Percentiles rank a stretch among this genome's conserved stretches.
Conservation (phyloP, 1,140 invertebrate genomes). For the Drosophila pseudoobscura region DNA sequence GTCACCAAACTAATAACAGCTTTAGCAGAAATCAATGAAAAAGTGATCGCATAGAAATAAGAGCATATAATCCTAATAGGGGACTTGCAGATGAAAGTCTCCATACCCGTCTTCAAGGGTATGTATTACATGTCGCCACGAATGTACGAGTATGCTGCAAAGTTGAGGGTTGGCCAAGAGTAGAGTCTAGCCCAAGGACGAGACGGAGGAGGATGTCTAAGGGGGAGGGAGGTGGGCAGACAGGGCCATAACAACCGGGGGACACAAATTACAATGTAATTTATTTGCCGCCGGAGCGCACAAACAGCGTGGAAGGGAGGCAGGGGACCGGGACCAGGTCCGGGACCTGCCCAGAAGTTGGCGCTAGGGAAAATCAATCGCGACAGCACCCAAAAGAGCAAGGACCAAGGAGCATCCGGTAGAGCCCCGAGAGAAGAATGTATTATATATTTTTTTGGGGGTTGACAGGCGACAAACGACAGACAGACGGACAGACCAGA, state of each 20-base stretch:
- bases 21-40: too few relatives aligned
- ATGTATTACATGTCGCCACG: background rate
- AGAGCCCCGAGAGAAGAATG: conserved; percentile 12
- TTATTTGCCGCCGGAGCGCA: conserved; percentile 70
- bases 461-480: conserved; percentile 11
- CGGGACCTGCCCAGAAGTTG: conserved; percentile 26
- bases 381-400: conserved; percentile 55
- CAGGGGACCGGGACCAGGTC: background rate
- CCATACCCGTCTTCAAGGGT: too few relatives aligned
- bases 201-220: background rate
- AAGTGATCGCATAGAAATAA: too few relatives aligned
- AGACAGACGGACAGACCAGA: conserved; percentile 7
- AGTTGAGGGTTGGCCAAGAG: conserved; percentile 57
- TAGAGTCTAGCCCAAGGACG: conserved; percentile 59
- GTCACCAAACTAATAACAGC: too few relatives aligned
- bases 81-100: too few relatives aligned
- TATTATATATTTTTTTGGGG: conserved; percentile 8
- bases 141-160: background rate
- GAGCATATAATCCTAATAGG: too few relatives aligned
- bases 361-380: conserved; percentile 72
- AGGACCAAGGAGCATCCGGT: conserved; percentile 45
- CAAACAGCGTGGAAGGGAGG: background rate
- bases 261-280: conserved; percentile 82
- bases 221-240: background rate
- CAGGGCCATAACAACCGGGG: conserved; percentile 35